Base-by-base conservation (phyloP, 2,888 invertebrate species). In the Micropterix aruncella region DNA sequence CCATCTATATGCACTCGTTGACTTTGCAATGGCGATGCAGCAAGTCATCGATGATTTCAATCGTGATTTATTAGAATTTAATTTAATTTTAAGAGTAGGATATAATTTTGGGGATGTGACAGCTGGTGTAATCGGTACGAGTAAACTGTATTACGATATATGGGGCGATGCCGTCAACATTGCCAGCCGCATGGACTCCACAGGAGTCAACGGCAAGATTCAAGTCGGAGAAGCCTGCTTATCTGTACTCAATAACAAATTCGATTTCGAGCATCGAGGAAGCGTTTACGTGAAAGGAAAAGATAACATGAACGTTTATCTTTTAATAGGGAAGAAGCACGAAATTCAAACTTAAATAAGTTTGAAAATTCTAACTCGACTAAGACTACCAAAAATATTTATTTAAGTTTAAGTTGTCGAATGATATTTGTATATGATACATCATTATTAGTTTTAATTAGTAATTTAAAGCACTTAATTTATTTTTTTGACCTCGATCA, bases 91-190 rank as follows among this genome's bases (percentile, higher is more conserved):
- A 27, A 73, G 88, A 48, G 84, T 93, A 48, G 94, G 94, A 2
- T 90, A 83, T 57, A 95, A 96, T 64, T 86, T 83, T 54, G 96
- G 96, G 0, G 94, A 95, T 53, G 93, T 97, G 0, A 95, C 95
- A 0, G 94, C 96, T 0, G 95, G 95, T 2, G 88, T 97, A 2
- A 95, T 97, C 44, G 96, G 96, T 0, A 94, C 94, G 4, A 89
- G 89, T 2, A 97, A 96, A 59, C 69, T 97, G 47, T 90, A 92
- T 61, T 97, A 95, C 56, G 96, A 96, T 61, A 96, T 96, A 54
- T 97, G 96, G 96, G 96, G 96, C 0, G 96, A 97, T 61, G 92
- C 96, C 0, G 96, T 97, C 0, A 97, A 97, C 61, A 93, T 96
- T 46, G 92, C 96, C 0, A 91, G 91, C 4, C 74, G 96, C 44